These are phyloP conservation scores for Smittia sp. DNA, from an alignment of 2,888 invertebrate species.

Conservation along the genomic window DNA sequence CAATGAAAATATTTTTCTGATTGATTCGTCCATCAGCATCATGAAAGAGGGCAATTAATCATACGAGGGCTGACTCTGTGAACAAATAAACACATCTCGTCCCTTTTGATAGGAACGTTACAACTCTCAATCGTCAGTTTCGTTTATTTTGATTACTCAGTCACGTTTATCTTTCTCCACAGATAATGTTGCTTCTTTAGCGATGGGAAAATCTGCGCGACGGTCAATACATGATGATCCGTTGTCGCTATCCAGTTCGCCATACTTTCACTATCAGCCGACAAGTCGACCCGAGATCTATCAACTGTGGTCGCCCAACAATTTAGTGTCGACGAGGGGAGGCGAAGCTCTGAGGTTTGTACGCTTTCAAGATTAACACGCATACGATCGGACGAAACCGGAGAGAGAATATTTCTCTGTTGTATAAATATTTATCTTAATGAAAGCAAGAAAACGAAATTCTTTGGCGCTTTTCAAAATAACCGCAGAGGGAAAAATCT, in stretches of 20 bases:
- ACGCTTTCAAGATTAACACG: not conserved
- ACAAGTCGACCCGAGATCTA: not conserved
- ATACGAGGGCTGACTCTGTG: not conserved
- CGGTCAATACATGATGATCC: constrained; percentile 49
- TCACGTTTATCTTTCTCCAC: constrained; percentile 43
- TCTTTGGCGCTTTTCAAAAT: constrained; percentile 11
- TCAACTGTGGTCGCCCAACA: constrained; percentile 25
- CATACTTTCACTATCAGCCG: constrained; percentile 42
- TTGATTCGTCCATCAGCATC: constrained; percentile 2
- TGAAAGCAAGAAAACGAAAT: constrained; percentile 16
- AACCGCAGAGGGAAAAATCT: not conserved
- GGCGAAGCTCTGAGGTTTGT: constrained; percentile 30
- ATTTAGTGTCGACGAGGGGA: constrained; percentile 43
- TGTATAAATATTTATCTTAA: constrained; percentile 30
- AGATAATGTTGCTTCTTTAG: constrained; percentile 55
- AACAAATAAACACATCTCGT: not conserved
- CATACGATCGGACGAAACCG: not conserved
- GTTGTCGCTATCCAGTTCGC: constrained; percentile 45
- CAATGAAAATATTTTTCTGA: not conserved
- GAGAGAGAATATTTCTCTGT: constrained; percentile 4
- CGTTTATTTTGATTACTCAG: constrained; percentile 11
- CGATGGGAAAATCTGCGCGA: constrained; percentile 55
- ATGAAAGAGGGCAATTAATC: constrained; percentile 4
- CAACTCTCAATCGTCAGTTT: not conserved
- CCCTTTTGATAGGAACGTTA: not conserved